Evolutionary conservation across 1,140 invertebrate genomes (phyloP), one percentile per base, ranked within the genome.

Genomic region (Bombus affinis): DNA sequence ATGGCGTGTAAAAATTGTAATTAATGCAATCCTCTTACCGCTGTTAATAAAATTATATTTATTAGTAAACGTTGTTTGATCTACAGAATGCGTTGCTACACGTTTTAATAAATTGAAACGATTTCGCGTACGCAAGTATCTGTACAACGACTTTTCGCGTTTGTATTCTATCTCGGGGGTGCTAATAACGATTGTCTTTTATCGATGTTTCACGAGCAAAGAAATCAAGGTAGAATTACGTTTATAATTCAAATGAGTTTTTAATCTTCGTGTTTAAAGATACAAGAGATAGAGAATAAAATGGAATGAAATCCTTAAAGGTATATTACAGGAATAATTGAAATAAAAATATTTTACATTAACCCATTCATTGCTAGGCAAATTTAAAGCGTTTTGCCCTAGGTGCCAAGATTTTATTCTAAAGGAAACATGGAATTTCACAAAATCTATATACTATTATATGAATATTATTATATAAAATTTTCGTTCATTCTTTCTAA

Each of bases 11-110:
- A 72, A 59, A 81, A 73, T 81, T 3, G n/a, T 44, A 28, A 81
- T 81, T 81, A 73, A 73, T 35, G 10, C 12, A 44, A 73, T 73
- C 53, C 68, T 44, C 37, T 62, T 73, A 42, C 42, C n/a, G 3
- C n/a, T 25, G 47, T 39, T 42, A 73, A 72, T 59, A 42, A 81
- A 62, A 42, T 81, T 12, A 42, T 44, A 39, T 81, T 39, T 22
- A 18, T 57, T 32, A 32, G 37, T 53, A 22, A 57, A 32, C 44
- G 9, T 22, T 28, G 66, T 57, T 81, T 47, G 35, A 71, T 81
- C n/a, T 81, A 39, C 25, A 22, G 13, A 18, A 9, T 15, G 13
- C 18, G 6, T 73, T 62, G 8, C 47, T 53, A 53, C n/a, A n/a
- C 9, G 44, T n/a, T 53, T 22, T 39, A 22, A 39, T 57, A 39